Base-by-base conservation (phyloP, 2,888 invertebrate species). In the Metallyticus violacea region DNA sequence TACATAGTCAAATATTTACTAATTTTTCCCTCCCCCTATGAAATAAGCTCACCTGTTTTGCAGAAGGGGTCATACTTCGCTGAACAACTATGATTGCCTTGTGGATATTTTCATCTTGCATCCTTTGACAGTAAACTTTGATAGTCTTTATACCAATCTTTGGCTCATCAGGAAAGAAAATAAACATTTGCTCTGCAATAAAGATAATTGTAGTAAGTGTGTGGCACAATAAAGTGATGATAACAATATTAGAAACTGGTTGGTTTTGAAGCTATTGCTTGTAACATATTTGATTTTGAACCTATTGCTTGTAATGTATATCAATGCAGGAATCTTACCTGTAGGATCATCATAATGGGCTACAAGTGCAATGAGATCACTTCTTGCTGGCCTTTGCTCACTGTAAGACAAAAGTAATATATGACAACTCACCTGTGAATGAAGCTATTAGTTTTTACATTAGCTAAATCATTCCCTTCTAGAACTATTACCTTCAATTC, bases 321-420 rank as follows among this genome's bases (percentile, higher is more conserved):
- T 26, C 29, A 29, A 29, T 5, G 6, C 29, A 29, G 3, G 28
- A 81, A 80, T 85, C 79, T 89, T 89, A 93, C 93, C 94, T 6
- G 99, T 99, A 0, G 99, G 99, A 92, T 99, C 99, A 91, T 99
- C 99, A 91, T 99, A 99, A 92, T 99, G 99, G 25, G 99, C 99
- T 0, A 99, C 99, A 62, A 99, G 92, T 0, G 99, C 98, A 90
- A 99, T 99, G 81, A 99, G 93, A 91, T 99, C 99, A 91, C 97
- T 97, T 88, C 99, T 93, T 0, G 97, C 96, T 1, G 99, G 99
- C 5, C 97, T 93, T 90, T 98, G 97, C 92, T 99, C 99, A 93
- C 99, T 97, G 90, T 28, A 81, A 84, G 77, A 76, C n/a, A 82
- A 81, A 26, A 28, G 77, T 6, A 79, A 85, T 29, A 79, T n/a